Evolutionary conservation across 1,140 invertebrate species (phyloP), one percentile per base, ranked within the genome.

Genomic region (Amyelois transitella): DNA sequence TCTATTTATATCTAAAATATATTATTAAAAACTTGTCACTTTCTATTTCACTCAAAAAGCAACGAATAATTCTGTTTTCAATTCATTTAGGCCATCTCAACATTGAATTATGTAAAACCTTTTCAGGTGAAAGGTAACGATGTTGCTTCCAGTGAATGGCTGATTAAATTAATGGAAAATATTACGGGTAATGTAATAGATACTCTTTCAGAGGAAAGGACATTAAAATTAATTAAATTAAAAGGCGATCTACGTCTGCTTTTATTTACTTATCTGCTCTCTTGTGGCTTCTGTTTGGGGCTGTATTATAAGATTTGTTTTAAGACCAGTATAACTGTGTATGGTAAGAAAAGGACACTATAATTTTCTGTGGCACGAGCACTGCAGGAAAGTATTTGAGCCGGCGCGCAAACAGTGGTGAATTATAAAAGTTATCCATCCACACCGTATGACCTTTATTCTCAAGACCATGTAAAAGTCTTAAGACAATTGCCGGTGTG

Each of bases 351-450:
- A n/a, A n/a, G n/a, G n/a, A n/a, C n/a, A n/a, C n/a, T n/a, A n/a
- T n/a, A n/a, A n/a, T n/a, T n/a, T n/a, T n/a, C n/a, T n/a, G n/a
- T n/a, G n/a, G n/a, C n/a, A n/a, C n/a, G n/a, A n/a, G n/a, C n/a
- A n/a, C n/a, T n/a, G n/a, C n/a, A n/a, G n/a, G n/a, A n/a, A n/a
- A n/a, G n/a, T n/a, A n/a, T 49, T 64, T 64, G 12, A 64, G 18
- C 0, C n/a, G 12, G 12, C 63, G 48, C 2, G 63, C 51, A 0
- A 66, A 47, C 12, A 10, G 2, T 0, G 60, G 62, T 1, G 47
- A 58, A 18, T 64, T 62, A 21, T 68, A 68, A 24, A 47, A 62
- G 32, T 59, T 64, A 38, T 68, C 58, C 61, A 67, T 67, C 43
- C 32, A 43, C 0, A 64, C 2, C 0, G 58, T 57, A 12, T 68